Conservation (phyloP, 2,113 vertebrate genomes). For the Panthera leo region DNA sequence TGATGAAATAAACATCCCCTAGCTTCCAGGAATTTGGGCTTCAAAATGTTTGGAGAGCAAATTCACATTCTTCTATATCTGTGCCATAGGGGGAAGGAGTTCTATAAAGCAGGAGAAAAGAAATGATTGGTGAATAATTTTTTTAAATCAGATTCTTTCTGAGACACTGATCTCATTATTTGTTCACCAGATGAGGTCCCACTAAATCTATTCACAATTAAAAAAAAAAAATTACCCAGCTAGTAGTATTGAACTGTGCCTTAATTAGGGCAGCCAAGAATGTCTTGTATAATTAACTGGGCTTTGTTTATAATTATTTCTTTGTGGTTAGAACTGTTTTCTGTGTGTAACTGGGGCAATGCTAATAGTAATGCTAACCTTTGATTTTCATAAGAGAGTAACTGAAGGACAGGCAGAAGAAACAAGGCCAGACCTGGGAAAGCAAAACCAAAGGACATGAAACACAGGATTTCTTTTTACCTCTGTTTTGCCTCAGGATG, state of each 20-base stretch:
- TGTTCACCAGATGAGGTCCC: slow-evolving; percentile 81
- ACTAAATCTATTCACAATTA: slow-evolving; percentile 84
- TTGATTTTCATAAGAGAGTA: slow-evolving; percentile 75
- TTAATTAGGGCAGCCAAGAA: slow-evolving; percentile 85
- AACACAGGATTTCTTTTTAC: background rate
- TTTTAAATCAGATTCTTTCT: slow-evolving; percentile 88
- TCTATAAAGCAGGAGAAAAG: slow-evolving; percentile 85
- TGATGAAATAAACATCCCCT: background rate
- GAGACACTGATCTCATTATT: slow-evolving; percentile 86
- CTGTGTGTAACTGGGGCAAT: slow-evolving; percentile 67
- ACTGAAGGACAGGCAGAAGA: slow-evolving; percentile 26
- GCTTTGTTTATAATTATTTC: slow-evolving; percentile 87
- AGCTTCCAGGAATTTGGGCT: background rate
- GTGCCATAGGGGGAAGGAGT: slow-evolving; percentile 65
- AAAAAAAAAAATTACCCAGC: slow-evolving; percentile 77
- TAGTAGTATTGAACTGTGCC: slow-evolving; percentile 84
- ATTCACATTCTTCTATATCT: slow-evolving; percentile 15
- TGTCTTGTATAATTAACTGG: slow-evolving; percentile 86
- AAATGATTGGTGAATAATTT: slow-evolving; percentile 85
- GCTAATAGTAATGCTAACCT: slow-evolving; percentile 71
- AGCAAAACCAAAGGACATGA: background rate
- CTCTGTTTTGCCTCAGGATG: background rate
- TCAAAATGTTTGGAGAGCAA: background rate
- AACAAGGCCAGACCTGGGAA: background rate
- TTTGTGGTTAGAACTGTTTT: slow-evolving; percentile 83